phyloP scores from a whole-genome alignment of 2,113 vertebrate species.

The Oreochromis niloticus region DNA sequence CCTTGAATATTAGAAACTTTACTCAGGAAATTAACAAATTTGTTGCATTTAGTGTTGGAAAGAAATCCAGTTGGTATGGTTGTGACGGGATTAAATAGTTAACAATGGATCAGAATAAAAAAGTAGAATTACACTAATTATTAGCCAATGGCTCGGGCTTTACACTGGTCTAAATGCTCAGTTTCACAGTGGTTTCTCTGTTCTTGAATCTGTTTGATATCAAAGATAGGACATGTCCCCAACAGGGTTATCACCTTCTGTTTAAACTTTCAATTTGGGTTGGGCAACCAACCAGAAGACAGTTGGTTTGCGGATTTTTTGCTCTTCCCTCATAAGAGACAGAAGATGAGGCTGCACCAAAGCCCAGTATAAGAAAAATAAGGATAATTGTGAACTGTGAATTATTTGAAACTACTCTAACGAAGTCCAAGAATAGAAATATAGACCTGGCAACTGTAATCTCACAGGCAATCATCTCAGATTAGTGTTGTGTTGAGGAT shows the following conservation, averaged over 20 bases:
- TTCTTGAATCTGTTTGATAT: neutral
- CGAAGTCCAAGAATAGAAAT: neutral
- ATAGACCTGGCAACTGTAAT: neutral
- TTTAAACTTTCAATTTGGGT: neutral
- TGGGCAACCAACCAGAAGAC: neutral
- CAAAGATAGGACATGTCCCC: neutral
- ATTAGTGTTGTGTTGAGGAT: neutral
- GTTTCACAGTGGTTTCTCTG: neutral
- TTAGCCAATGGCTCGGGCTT: neutral
- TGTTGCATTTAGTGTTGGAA: neutral
- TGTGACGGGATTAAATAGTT: neutral
- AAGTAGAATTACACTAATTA: neutral
- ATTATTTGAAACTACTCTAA: neutral
- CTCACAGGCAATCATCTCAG: neutral
- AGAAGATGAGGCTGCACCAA: neutral
- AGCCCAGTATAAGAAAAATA: neutral
- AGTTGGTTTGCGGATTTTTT: neutral
- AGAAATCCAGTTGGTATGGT: neutral
- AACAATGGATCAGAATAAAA: neutral
- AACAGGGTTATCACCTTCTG: neutral
- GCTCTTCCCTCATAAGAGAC: neutral
- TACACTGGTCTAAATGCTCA: neutral
- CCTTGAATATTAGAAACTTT: neutral
- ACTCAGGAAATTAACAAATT: neutral
- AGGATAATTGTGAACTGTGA: neutral